Base-by-base conservation (phyloP, 2,888 invertebrate genomes). In the Pogonocherus hispidulus region DNA sequence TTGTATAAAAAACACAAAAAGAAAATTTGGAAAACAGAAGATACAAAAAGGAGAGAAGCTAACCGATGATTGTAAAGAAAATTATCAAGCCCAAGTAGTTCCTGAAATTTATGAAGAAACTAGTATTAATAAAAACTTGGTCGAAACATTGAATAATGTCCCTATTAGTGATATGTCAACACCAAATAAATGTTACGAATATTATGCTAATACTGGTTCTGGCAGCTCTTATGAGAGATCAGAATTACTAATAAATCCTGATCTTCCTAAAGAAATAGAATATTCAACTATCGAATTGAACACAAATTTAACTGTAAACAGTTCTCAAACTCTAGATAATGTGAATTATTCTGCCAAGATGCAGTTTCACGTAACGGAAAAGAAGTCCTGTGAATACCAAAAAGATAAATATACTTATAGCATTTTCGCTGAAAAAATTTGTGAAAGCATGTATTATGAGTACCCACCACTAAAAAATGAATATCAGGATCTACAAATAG, bases 391-490 rank as follows among this genome's bases (percentile, higher is more conserved):
- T 65, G 80, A 78, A 46, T 82, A 76, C 65, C 79, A 78, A 27
- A 80, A 79, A 35, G 82, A 82, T 9, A 80, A 79, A 69, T 83
- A 80, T 72, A 74, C 54, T 44, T 83, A 81, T 66, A 78, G 79
- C 16, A 76, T 81, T 23, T 84, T 83, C 35, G 46, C 71, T 18
- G 78, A 78, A 32, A 84, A 84, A 73, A 80, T 84, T 19, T 84
- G 84, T 70, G 84, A 84, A 60, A 83, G 79, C 63, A 83, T 85
- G 80, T 85, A 85, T 70, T 86, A 84, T 64, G 84, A 85, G 65
- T 86, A 85, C 70, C 76, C 82, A 1, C 73, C 80, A 0, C 72
- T 84, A 51, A 83, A 82, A 74, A 80, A 76, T 27, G 85, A 85
- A 44, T 85, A 86, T 71, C 83, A 83, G 27, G 85, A 85, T 37